These are phyloP conservation scores for Troglohyphantes excavatus DNA, from an alignment of 2,888 invertebrate genomes.

Conservation along the genomic window DNA sequence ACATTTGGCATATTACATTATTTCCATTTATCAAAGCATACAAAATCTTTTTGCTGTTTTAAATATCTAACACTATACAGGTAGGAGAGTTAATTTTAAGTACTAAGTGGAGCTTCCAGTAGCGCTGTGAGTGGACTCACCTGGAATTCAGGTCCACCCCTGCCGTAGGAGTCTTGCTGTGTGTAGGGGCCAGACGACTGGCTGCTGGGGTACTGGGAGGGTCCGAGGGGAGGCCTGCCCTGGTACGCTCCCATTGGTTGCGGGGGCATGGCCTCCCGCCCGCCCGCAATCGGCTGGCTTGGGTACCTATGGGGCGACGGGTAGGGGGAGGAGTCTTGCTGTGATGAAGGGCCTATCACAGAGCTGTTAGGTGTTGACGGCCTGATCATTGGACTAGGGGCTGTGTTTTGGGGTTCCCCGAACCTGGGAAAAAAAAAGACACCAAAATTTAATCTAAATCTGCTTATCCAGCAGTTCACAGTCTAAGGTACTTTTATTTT, in stretches of 20 bases:
- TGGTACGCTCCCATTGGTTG: slow-evolving; percentile 71
- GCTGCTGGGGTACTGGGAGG: slow-evolving; percentile 69
- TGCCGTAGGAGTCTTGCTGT: slow-evolving; percentile 63
- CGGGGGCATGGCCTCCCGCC: slow-evolving; percentile 53
- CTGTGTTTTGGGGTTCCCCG: slow-evolving; percentile 29
- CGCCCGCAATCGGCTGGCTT: slow-evolving; percentile 54
- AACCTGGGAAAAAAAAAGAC: slow-evolving; percentile 17
- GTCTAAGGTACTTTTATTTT: too few species aligned
- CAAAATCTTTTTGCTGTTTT: too few species aligned
- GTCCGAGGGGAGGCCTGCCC: slow-evolving; percentile 26
- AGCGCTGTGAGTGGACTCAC: too few species aligned
- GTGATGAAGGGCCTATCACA: slow-evolving; percentile 70
- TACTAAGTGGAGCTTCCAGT: too few species aligned
- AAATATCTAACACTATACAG: too few species aligned
- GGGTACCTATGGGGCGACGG: slow-evolving; percentile 74
- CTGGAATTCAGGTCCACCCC: slow-evolving; percentile 64
- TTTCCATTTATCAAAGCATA: too few species aligned
- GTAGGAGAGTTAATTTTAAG: too few species aligned
- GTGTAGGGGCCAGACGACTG: slow-evolving; percentile 68
- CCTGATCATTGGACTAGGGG: slow-evolving; percentile 70
- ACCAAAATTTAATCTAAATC: too few species aligned
- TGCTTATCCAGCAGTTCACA: too few species aligned
- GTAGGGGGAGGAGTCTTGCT: slow-evolving; percentile 61
- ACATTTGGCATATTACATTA: too few species aligned
- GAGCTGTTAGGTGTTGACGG: slow-evolving; percentile 60